Conservation (phyloP, 2,888 invertebrate genomes). For the Caenorhabditis imperialis region DNA sequence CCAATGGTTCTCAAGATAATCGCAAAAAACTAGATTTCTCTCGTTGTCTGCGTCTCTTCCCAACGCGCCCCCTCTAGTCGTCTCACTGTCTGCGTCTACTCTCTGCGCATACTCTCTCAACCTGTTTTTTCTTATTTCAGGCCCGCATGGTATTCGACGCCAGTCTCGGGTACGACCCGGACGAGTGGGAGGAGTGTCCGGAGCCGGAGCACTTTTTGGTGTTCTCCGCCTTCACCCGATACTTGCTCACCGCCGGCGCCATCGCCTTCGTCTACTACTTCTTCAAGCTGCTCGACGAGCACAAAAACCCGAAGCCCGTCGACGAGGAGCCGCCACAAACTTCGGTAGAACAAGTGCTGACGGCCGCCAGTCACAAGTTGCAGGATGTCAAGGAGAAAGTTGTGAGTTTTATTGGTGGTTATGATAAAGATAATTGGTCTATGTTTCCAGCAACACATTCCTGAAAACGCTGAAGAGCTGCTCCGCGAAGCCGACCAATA, state of each 20-base stretch:
- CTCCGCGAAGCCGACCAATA: conserved; percentile 62
- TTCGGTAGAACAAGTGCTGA: conserved; percentile 28
- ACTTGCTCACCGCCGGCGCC: conserved; percentile 68
- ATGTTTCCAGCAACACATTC: conserved; percentile 41
- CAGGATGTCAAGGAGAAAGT: conserved; percentile 27
- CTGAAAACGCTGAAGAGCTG: conserved; percentile 55
- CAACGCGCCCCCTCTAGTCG: too few species aligned
- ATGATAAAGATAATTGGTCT: background rate
- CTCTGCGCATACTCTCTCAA: too few species aligned
- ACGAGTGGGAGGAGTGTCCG: conserved; percentile 77
- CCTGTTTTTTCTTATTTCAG: conserved; percentile 8
- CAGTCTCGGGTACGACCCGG: conserved; percentile 73
- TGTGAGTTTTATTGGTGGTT: background rate
- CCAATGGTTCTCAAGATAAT: too few species aligned
- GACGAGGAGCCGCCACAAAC: conserved; percentile 38
- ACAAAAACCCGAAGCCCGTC: conserved; percentile 63
- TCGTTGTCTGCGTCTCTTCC: too few species aligned
- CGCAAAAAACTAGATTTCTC: too few species aligned
- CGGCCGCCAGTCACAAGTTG: conserved; percentile 18
- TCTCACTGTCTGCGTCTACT: too few species aligned
- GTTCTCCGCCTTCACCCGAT: conserved; percentile 64
- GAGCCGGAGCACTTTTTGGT: conserved; percentile 74
- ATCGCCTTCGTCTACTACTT: conserved; percentile 71
- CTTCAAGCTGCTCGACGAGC: conserved; percentile 73
- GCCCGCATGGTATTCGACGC: conserved; percentile 67